phyloP scores from a whole-genome alignment of 2,797 vertebrate genomes.

The Pseudochirops corinnae region DNA sequence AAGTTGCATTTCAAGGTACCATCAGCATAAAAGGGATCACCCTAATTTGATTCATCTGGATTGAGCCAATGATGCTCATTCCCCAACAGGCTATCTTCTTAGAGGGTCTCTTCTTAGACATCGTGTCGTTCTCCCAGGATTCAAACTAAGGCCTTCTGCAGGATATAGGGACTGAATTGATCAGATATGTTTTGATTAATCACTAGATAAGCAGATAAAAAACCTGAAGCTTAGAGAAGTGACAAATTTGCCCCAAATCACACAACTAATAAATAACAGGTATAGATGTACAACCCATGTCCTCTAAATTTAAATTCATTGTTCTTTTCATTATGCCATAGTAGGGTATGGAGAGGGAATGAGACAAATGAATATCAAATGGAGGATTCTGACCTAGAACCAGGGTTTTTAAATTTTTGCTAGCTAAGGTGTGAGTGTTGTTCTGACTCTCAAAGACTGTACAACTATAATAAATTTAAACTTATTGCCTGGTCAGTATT shows the following conservation, averaged over 20 bases:
- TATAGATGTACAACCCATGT: background rate
- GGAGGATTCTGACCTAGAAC: background rate
- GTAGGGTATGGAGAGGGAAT: background rate
- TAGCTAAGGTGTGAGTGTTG: background rate
- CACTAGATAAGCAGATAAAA: background rate
- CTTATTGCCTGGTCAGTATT: background rate
- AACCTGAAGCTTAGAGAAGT: background rate
- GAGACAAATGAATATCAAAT: background rate
- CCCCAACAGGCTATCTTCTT: background rate
- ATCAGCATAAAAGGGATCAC: background rate
- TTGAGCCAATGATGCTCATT: background rate
- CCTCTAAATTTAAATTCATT: background rate
- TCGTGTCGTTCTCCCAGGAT: background rate
- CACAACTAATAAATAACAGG: background rate
- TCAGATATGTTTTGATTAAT: background rate
- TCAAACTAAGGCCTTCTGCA: background rate
- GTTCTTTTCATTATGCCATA: background rate
- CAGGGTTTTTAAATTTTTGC: background rate
- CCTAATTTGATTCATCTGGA: background rate
- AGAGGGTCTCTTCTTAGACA: background rate
- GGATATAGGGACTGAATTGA: background rate
- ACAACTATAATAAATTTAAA: background rate
- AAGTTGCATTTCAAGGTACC: background rate
- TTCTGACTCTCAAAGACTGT: background rate
- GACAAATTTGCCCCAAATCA: background rate